Evolutionary conservation across 2,113 vertebrate genomes (phyloP), one percentile per base, ranked within the genome.

Genomic region (Tenebrosternarchus preto): DNA sequence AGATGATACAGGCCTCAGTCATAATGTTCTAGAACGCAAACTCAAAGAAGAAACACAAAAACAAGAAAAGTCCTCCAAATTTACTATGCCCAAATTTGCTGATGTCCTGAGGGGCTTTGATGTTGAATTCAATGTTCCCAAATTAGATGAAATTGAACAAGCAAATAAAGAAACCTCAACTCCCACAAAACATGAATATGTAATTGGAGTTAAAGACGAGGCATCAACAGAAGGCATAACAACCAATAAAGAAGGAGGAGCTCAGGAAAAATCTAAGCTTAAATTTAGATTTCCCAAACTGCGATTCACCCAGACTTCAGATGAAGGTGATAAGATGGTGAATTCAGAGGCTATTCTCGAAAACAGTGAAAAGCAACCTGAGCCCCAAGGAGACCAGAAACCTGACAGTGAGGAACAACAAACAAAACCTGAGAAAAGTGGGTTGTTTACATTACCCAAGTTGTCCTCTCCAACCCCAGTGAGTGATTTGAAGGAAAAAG

Each of bases 381-480:
- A 87, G 53, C 5, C 20, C 59, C 60, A 76, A 78, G 80, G 82
- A 6, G 77, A 77, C 80, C 84, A 84, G 57, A 84, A 87, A 74
- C 55, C 69, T 70, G 77, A 60, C 9, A 64, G 29, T 24, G 84
- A 81, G 12, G 83, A 85, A 82, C 87, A 91, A 7, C 25, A 82
- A 19, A 17, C 59, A 87, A 91, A 88, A 85, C 77, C 87, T 4
- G 90, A 91, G 56, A 89, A 69, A 72, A 87, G 85, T 6, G 76
- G 88, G 16, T 91, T 91, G 92, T 92, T 94, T 76, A 91, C 83
- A 76, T 92, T 93, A 83, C 90, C 91, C 11, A 89, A 59, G 78
- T 91, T 92, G 77, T 88, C 89, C 4, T 93, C 92, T 15, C 88
- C 91, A 74, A 86, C 88, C 64, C 79, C 85, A 59, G 82, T 6